Evolutionary conservation across 2,888 invertebrate genomes (phyloP), one percentile per base, ranked within the genome.

Genomic region (Gortyna flavago): DNA sequence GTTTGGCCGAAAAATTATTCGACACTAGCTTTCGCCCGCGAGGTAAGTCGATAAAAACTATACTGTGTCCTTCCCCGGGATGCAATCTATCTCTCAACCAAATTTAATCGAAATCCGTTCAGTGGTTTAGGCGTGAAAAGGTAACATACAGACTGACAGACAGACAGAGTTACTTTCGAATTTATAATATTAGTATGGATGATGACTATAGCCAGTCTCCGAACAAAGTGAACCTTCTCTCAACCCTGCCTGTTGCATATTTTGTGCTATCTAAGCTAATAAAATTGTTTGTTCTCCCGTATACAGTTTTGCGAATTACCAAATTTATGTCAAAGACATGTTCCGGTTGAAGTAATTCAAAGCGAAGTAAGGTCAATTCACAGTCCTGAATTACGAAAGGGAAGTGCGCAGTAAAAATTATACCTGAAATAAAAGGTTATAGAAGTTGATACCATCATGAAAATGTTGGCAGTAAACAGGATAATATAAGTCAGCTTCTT

Each of bases 231-330:
- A 0, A 38, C 62, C 74, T 85, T 81, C 66, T 81, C 16, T 2
- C 16, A 16, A 1, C 21, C n/a, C 41, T 57, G 16, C 3, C 5
- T 51, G 6, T 41, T 65, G 18, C 13, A 38, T 16, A 75, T 66
- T 77, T 72, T 77, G 70, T 76, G 87, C 81, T 85, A 87, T 86
- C 88, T 81, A 71, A 81, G 85, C 84, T 71, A 88, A 84, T 88
- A 88, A 85, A 88, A 87, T 84, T 84, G 88, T 88, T 88, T 87
- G 84, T 80, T 83, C 72, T 79, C 69, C 78, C 66, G 78, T 80
- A 80, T 75, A 85, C 83, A 85, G 80, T 85, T 81, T 81, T 78
- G 73, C 68, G 70, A 81, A 83, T 81, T 84, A 83, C 82, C 74
- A 77, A 87, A 80, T 87, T 86, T 87, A 86, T 79, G 78, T 75